Evolutionary conservation across 2,888 invertebrate genomes (phyloP).

Genomic region (Scaptodrosophila latifasciaeformis): DNA sequence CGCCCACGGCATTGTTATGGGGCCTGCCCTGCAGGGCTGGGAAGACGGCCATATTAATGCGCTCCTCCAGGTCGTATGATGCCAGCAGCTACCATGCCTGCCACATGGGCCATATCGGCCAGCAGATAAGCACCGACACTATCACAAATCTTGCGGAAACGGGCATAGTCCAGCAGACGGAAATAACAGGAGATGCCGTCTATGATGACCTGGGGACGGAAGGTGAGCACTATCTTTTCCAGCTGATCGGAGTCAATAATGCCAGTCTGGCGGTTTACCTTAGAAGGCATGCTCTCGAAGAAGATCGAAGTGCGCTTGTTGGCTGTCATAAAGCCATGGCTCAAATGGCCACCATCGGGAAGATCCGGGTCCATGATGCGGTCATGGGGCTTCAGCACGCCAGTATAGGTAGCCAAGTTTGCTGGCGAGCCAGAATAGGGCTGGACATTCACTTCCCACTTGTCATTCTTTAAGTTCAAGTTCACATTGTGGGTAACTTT

Average conservation of each 20-base stretch:
- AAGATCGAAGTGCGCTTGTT: slow-evolving; percentile 95
- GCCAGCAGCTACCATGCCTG: slow-evolving; percentile 93
- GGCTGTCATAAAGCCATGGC: slow-evolving; percentile 93
- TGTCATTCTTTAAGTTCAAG: slow-evolving; percentile 85
- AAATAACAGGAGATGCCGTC: slow-evolving; percentile 97
- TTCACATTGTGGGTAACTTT: slow-evolving; percentile 90
- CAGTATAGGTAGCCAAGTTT: slow-evolving; percentile 97
- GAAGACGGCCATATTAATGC: slow-evolving; percentile 85
- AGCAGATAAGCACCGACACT: slow-evolving; percentile 90
- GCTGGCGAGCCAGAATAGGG: slow-evolving; percentile 97
- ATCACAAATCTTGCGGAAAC: slow-evolving; percentile 89
- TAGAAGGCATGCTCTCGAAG: slow-evolving; percentile 99
- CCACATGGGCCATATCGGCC: slow-evolving; percentile 97
- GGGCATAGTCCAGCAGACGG: slow-evolving; percentile 91
- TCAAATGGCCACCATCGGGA: slow-evolving; percentile 97
- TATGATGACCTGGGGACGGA: slow-evolving; percentile 92
- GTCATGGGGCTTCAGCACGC: slow-evolving; percentile 90
- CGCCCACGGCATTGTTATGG: slow-evolving; percentile 97
- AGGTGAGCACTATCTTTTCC: slow-evolving; percentile 85
- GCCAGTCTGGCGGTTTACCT: slow-evolving; percentile 88
- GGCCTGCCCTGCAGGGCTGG: slow-evolving; percentile 95
- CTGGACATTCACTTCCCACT: slow-evolving; percentile 99
- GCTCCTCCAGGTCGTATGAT: slow-evolving; percentile 90
- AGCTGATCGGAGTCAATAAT: slow-evolving; percentile 94
- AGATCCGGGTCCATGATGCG: slow-evolving; percentile 97